Evolutionary conservation across 2,113 vertebrate species (phyloP).

Genomic region (Sakesphorus luctuosus): DNA sequence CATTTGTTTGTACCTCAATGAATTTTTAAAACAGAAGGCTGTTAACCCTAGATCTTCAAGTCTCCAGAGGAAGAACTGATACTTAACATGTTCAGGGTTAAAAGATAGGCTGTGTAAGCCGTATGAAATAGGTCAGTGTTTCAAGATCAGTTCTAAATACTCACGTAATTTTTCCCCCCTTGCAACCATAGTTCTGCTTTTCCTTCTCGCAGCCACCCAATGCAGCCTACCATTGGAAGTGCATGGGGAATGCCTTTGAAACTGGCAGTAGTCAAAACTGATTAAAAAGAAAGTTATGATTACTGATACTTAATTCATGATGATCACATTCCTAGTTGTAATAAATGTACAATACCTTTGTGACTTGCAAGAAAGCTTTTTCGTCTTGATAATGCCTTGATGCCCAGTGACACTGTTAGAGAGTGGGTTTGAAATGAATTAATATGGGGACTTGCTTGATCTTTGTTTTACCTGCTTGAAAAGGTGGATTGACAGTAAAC

Average conservation of each 20-base stretch:
- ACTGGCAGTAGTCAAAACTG: not conserved
- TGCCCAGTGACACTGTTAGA: not conserved
- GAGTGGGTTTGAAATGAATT: not conserved
- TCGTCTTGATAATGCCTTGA: not conserved
- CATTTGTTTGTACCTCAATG: constrained; percentile 73
- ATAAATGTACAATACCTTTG: not conserved
- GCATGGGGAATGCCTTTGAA: not conserved
- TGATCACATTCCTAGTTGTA: not conserved
- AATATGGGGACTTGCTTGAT: not conserved
- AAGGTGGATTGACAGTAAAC: not conserved
- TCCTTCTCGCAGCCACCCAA: not conserved
- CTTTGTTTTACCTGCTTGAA: not conserved
- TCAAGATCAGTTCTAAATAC: constrained; percentile 37
- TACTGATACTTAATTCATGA: not conserved
- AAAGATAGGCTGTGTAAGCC: constrained; percentile 65
- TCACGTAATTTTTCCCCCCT: not conserved
- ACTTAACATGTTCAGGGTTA: constrained; percentile 70
- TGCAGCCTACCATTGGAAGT: not conserved
- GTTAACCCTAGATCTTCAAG: constrained; percentile 77
- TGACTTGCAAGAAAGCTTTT: constrained; percentile 5
- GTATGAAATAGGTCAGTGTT: constrained; percentile 36
- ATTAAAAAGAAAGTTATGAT: constrained; percentile 26
- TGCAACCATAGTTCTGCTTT: not conserved
- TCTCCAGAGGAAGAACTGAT: constrained; percentile 62
- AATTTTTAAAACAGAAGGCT: constrained; percentile 78